A percentile compares a stretch with the other conserved stretches of the same genome.
phyloP scores from a whole-genome alignment of 1,140 invertebrate genomes.

The Octopus sinensis region DNA sequence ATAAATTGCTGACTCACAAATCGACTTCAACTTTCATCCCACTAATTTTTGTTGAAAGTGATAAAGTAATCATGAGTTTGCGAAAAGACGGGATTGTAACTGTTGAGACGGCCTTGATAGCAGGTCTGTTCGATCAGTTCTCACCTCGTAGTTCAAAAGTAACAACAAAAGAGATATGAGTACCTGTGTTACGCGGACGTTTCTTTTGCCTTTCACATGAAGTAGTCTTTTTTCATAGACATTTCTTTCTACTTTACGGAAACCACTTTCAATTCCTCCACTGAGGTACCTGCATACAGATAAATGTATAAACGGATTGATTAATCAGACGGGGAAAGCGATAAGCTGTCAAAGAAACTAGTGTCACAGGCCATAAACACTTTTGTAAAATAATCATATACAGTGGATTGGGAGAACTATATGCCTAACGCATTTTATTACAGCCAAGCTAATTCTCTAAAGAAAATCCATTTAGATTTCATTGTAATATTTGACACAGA shows the following conservation, averaged over 20 bases:
- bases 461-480: background rate
- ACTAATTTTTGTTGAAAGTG: too few relatives aligned
- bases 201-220: slow-evolving; percentile 84
- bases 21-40: too few relatives aligned
- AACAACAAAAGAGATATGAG: too few relatives aligned
- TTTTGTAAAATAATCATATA: background rate
- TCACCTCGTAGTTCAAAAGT: too few relatives aligned
- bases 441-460: background rate
- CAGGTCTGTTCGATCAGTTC: too few relatives aligned
- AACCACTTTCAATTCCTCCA: slow-evolving; percentile 79
- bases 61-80: too few relatives aligned
- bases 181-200: slow-evolving; percentile 76
- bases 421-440: background rate
- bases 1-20: too few relatives aligned
- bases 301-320: background rate
- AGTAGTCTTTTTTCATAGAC: slow-evolving; percentile 69
- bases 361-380: background rate
- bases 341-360: background rate
- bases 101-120: too few relatives aligned
- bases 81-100: too few relatives aligned
- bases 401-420: background rate
- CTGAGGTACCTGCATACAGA: slow-evolving; percentile 69
- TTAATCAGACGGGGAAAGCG: background rate
- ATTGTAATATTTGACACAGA: too few relatives aligned
- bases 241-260: slow-evolving; percentile 73